Evolutionary conservation across 1,140 invertebrate genomes (phyloP).

Genomic region (Nephila pilipes): DNA sequence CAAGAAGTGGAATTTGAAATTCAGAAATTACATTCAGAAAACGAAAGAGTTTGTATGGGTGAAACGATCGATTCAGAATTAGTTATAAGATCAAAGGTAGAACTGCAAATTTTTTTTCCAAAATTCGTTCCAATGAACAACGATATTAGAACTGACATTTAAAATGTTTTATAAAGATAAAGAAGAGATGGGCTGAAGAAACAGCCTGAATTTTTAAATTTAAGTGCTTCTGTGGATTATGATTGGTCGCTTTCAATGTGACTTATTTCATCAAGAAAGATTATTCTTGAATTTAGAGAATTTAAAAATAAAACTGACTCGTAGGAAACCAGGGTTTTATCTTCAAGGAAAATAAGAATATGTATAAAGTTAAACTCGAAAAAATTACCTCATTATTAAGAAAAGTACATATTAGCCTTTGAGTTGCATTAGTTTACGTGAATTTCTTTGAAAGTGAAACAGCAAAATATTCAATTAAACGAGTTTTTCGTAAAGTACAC

Average conservation of each 20-base stretch:
- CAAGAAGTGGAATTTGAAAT: too few relatives aligned
- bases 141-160: too few relatives aligned
- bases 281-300: too few relatives aligned
- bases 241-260: background rate
- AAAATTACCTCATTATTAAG: background rate
- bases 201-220: background rate
- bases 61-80: too few relatives aligned
- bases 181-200: background rate
- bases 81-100: too few relatives aligned
- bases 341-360: background rate
- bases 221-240: conserved; percentile 20
- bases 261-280: conserved; percentile 36
- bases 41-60: too few relatives aligned
- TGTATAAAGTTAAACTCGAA: background rate
- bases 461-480: conserved; percentile 11
- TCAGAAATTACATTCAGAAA: too few relatives aligned
- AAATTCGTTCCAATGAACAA: too few relatives aligned
- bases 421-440: background rate
- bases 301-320: background rate
- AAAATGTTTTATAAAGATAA: too few relatives aligned
- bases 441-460: conserved; percentile 9
- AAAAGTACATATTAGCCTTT: conserved; percentile 14
- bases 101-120: too few relatives aligned
- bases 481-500: too few relatives aligned
- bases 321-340: background rate